A percentile compares a stretch with the other conserved stretches of the same genome.
phyloP scores from a whole-genome alignment of 2,888 invertebrate genomes.

The Chrysina gloriosa region DNA sequence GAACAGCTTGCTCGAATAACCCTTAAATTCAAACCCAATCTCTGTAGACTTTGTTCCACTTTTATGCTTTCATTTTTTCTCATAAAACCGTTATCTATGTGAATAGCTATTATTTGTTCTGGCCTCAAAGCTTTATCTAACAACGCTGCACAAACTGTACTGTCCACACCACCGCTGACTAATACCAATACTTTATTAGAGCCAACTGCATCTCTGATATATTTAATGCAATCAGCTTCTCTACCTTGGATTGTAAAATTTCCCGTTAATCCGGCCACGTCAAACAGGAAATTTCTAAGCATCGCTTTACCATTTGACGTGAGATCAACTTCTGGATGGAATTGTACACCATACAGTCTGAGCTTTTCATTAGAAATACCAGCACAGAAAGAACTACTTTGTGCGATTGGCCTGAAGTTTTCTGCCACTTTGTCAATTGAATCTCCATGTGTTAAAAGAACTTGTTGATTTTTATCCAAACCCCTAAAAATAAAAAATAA shows the following conservation, averaged over 20 bases:
- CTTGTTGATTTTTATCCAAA: conserved; percentile 86
- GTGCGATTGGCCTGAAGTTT: conserved; percentile 86
- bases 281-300: conserved; percentile 94
- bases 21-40: conserved; percentile 82
- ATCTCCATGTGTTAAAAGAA: conserved; percentile 97
- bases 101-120: conserved; percentile 94
- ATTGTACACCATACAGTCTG: conserved; percentile 95
- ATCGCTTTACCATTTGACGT: conserved; percentile 92
- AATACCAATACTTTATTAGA: conserved; percentile 90
- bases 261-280: conserved; percentile 87
- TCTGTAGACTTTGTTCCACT: conserved; percentile 85
- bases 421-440: conserved; percentile 93
- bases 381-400: conserved; percentile 84
- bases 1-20: conserved; percentile 78
- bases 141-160: conserved; percentile 98
- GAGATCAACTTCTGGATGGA: conserved; percentile 98
- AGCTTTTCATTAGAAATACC: conserved; percentile 93
- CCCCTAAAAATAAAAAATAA: conserved; percentile 71
- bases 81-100: conserved; percentile 99
- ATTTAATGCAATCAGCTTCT: conserved; percentile 90
- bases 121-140: conserved; percentile 89
- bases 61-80: conserved; percentile 92
- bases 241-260: conserved; percentile 90
- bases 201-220: conserved; percentile 90
- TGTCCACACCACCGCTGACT: conserved; percentile 98